Conservation (phyloP, 2,797 vertebrate species). For the Hipposideros larvatus region DNA sequence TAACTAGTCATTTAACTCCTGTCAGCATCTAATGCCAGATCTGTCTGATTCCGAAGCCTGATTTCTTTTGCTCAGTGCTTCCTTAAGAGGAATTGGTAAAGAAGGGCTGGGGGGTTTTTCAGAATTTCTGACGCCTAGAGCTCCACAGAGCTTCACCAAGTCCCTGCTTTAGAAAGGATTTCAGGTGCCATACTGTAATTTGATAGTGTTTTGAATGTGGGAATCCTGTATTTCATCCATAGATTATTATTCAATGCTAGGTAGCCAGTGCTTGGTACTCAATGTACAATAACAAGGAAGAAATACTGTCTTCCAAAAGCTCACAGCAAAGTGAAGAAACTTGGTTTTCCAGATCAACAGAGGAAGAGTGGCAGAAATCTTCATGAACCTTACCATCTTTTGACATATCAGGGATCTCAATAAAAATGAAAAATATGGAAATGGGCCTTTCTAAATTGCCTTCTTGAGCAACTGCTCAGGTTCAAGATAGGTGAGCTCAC, state of each 20-base stretch:
- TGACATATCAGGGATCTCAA: neutral
- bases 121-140: neutral
- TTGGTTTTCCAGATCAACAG: neutral
- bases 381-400: neutral
- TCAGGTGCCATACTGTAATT: neutral
- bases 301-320: neutral
- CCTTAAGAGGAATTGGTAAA: neutral
- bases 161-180: neutral
- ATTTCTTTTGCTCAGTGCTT: neutral
- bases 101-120: neutral
- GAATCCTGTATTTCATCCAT: neutral
- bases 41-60: neutral
- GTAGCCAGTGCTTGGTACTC: too few relatives aligned
- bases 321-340: neutral
- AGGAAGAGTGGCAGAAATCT: neutral
- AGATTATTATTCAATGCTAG: neutral
- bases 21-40: neutral
- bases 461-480: neutral
- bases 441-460: neutral
- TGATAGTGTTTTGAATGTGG: neutral
- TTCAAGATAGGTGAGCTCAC: neutral
- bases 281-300: accelerated
- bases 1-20: neutral
- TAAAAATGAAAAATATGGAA: neutral
- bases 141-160: neutral